A percentile compares a stretch with the other conserved stretches of the same genome.
phyloP scores from a whole-genome alignment of 1,140 invertebrate genomes.

The Mizuhopecten yessoensis region DNA sequence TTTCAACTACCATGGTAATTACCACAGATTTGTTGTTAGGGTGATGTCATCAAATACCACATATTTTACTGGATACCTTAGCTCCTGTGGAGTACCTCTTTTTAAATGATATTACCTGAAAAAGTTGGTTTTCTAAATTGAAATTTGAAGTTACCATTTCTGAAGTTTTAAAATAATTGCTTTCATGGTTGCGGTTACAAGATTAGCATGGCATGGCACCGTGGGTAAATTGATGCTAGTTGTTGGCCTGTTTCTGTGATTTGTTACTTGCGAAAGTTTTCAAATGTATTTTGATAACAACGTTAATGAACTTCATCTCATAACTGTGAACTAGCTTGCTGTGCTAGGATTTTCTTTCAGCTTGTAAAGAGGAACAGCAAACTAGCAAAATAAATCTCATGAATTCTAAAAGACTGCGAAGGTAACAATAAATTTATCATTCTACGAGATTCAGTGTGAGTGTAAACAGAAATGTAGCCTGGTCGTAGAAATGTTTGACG shows the following conservation, averaged over 20 bases:
- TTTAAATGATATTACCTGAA: neutral
- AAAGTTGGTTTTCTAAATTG: neutral
- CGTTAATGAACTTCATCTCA: conserved; percentile 25
- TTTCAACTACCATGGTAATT: neutral
- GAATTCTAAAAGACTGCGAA: neutral
- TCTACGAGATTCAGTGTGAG: neutral
- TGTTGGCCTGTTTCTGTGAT: neutral
- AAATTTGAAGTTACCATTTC: neutral
- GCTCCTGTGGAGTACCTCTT: neutral
- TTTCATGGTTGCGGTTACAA: neutral
- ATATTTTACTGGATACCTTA: neutral
- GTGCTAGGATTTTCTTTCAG: neutral
- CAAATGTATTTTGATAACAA: conserved; percentile 10
- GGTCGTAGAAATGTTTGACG: conserved; percentile 37
- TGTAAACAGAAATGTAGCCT: conserved; percentile 34
- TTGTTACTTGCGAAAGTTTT: neutral
- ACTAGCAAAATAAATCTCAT: neutral
- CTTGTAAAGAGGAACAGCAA: neutral
- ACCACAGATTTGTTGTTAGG: neutral
- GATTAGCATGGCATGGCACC: neutral
- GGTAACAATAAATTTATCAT: conserved; percentile 40
- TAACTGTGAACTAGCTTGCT: neutral
- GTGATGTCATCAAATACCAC: neutral
- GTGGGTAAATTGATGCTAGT: conserved; percentile 5
- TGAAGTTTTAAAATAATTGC: neutral